Conservation (phyloP, 2,113 vertebrate species). For the Rhipidura dahli region DNA sequence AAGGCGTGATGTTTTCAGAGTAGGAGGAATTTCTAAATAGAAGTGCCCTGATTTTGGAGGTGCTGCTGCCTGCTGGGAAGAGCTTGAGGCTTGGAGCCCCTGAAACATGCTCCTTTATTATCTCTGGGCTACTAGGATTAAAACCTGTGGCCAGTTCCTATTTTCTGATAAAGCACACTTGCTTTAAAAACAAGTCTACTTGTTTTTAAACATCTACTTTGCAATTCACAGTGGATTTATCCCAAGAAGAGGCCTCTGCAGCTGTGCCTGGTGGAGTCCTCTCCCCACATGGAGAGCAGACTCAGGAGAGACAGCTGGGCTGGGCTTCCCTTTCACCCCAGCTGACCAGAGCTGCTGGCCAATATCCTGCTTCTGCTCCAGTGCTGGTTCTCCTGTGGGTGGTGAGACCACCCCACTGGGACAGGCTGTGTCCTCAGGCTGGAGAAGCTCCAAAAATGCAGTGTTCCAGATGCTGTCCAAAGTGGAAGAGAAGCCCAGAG, state of each 20-base stretch:
- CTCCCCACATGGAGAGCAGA: background rate
- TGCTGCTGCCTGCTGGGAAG: background rate
- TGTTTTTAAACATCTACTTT: background rate
- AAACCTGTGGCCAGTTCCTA: background rate
- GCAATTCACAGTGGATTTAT: background rate
- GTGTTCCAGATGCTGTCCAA: background rate
- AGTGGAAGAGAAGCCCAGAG: background rate
- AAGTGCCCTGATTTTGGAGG: background rate
- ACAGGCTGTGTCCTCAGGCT: background rate
- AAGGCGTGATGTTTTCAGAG: background rate
- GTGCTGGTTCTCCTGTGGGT: accelerated
- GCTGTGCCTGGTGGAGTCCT: background rate
- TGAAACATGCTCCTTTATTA: background rate
- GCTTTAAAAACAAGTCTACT: too few species aligned
- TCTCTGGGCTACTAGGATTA: background rate
- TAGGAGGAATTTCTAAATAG: background rate
- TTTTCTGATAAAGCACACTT: accelerated
- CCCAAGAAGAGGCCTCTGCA: background rate
- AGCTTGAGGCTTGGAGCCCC: accelerated
- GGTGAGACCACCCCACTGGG: background rate
- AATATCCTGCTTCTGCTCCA: background rate
- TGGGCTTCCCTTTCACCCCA: background rate
- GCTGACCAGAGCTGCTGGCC: background rate
- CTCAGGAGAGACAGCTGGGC: background rate
- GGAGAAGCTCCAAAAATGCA: background rate